Evolutionary conservation across 2,797 vertebrate genomes (phyloP).

Genomic region (Danionella dracula): DNA sequence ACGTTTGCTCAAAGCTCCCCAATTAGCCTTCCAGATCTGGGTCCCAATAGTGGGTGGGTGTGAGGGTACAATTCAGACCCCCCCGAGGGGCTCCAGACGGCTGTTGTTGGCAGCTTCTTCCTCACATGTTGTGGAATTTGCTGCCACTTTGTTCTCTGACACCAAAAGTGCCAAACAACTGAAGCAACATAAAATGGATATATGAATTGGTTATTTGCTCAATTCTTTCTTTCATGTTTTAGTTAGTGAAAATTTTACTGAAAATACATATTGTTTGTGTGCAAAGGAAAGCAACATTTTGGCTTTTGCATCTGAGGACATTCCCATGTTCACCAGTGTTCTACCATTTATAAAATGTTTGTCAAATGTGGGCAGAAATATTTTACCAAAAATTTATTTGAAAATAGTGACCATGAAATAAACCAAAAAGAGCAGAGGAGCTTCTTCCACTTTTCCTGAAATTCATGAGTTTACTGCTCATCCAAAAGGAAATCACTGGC

Average conservation of each 20-base stretch:
- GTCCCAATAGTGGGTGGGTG: not conserved
- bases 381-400: no score
- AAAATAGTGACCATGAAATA: not conserved
- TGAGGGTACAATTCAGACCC: not conserved
- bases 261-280: no score
- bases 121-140: constrained; percentile 14
- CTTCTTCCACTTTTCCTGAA: not conserved
- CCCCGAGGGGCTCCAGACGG: constrained; percentile 10
- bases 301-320: no score
- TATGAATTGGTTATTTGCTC: no score
- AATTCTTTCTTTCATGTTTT: no score
- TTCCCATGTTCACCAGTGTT: no score
- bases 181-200: not conserved
- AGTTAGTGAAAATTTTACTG: no score
- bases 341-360: no score
- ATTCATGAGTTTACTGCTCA: not conserved
- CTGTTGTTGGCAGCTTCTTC: constrained; percentile 18
- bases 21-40: not conserved
- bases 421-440: not conserved
- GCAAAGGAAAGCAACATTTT: no score
- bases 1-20: not conserved
- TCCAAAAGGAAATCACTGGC: constrained; percentile 9
- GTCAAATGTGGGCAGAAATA: no score
- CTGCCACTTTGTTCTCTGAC: not conserved
- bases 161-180: not conserved